phyloP scores from a whole-genome alignment of 2,797 vertebrate genomes.

The Lutjanus campechanus region DNA sequence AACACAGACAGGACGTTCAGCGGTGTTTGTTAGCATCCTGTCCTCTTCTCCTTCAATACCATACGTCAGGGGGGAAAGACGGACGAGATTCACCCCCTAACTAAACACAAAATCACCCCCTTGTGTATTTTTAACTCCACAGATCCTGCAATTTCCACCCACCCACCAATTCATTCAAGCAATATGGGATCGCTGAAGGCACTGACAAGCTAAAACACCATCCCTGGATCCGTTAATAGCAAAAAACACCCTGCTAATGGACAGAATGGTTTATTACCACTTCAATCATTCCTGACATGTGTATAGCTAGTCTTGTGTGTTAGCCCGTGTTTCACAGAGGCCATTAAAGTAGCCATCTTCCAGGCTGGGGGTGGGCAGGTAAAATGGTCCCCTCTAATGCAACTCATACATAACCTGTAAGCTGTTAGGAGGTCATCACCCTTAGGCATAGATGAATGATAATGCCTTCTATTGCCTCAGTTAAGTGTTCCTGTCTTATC shows the following conservation, averaged over 20 bases:
- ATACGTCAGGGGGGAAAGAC: conserved; percentile 65
- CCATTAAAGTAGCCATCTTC: conserved; percentile 73
- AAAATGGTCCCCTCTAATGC: conserved; percentile 62
- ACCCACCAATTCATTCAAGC: conserved; percentile 66
- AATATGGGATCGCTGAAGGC: conserved; percentile 58
- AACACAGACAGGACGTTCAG: conserved; percentile 67
- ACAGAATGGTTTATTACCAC: conserved; percentile 77
- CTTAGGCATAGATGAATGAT: conserved; percentile 71
- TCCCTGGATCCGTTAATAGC: conserved; percentile 67
- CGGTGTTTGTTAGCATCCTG: conserved; percentile 76
- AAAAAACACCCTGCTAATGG: conserved; percentile 78
- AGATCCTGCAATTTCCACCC: conserved; percentile 69
- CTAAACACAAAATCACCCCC: conserved; percentile 78
- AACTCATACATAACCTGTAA: conserved; percentile 74
- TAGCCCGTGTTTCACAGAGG: conserved; percentile 54
- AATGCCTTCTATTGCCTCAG: conserved; percentile 60
- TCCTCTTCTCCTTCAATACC: conserved; percentile 71
- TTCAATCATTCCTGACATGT: conserved; percentile 81
- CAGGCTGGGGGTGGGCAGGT: conserved; percentile 65
- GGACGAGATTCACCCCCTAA: conserved; percentile 75
- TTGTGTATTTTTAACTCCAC: conserved; percentile 78
- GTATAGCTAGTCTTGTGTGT: conserved; percentile 69
- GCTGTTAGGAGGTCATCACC: conserved; percentile 68
- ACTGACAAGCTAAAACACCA: conserved; percentile 74
- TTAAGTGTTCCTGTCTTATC: conserved; percentile 72